Evolutionary conservation across 1,140 invertebrate genomes (phyloP), one percentile per base, ranked within the genome.

Genomic region (Orius insidiosus): DNA sequence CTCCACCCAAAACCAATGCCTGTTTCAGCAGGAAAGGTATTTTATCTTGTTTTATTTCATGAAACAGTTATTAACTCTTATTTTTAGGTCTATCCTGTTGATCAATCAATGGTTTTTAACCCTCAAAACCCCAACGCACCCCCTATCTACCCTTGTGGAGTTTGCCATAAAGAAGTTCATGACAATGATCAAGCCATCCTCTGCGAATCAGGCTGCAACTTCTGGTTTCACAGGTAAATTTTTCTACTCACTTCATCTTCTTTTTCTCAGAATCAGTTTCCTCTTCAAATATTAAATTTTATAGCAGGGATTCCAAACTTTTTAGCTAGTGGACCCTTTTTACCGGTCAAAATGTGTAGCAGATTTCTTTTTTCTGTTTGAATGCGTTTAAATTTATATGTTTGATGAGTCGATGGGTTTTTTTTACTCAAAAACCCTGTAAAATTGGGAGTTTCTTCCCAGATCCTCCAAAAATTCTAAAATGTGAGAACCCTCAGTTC

Each of bases 121-220:
- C 88, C 90, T 39, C 89, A 95, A 64, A 97, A 98, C 67, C 92
- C 92, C 0, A 96, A 95, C 66, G 92, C 89, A 24, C 92, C 92
- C 34, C 92, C 93, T 6, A 96, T 96, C 52, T 96, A 95, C 65
- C 87, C 90, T 0, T 96, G 92, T 67, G 90, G 85, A 52, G 80
- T 89, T 47, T 97, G 93, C 67, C 92, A 96, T 65, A 95, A 95
- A 68, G 93, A 98, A 71, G 88, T 97, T 3, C 90, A 96, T 67
- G 93, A 97, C 62, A 96, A 95, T 69, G 93, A 98, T 67, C 92
- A 97, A 68, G 92, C 88, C 5, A 90, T 98, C 52, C 71, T 97
- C 41, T 98, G 93, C 67, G 93, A 98, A 68, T 94, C 89, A 59
- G 93, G 93, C 31, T 98, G 93, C 66, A 95, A 96, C 67, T 97